phyloP scores from a whole-genome alignment of 2,888 invertebrate species.

The Lycaena phlaeas region DNA sequence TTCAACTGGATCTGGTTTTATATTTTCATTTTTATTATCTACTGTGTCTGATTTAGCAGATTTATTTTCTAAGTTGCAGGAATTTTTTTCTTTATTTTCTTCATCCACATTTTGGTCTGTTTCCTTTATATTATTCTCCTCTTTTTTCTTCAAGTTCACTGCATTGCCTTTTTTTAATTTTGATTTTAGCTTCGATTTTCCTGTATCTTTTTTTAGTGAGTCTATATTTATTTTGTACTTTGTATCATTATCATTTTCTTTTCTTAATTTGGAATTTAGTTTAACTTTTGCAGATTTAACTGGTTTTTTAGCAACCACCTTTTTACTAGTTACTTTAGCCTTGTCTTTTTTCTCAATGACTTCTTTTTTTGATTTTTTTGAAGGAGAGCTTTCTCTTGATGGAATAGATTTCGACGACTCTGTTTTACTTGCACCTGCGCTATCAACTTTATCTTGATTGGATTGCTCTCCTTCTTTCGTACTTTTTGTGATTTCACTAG shows the following conservation, averaged over 20 bases:
- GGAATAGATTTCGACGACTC: constrained; percentile 34
- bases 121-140: constrained; percentile 19
- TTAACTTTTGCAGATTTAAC: constrained; percentile 31
- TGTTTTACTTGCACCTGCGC: constrained; percentile 33
- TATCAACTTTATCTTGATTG: constrained; percentile 33
- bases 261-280: constrained; percentile 25
- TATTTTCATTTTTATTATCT: constrained; percentile 18
- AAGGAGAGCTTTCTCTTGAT: constrained; percentile 38
- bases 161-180: constrained; percentile 36
- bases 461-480: constrained; percentile 35
- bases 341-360: constrained; percentile 51
- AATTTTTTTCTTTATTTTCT: constrained; percentile 12
- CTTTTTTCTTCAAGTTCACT: constrained; percentile 39
- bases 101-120: constrained; percentile 21
- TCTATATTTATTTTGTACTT: constrained; percentile 61
- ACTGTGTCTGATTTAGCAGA: constrained; percentile 8
- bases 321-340: constrained; percentile 39
- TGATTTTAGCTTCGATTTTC: constrained; percentile 41
- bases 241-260: constrained; percentile 35
- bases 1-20: constrained; percentile 18
- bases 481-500: constrained; percentile 30
- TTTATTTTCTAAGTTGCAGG: constrained; percentile 7
- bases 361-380: constrained; percentile 50
- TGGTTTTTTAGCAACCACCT: constrained; percentile 33
- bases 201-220: constrained; percentile 34